phyloP scores from a whole-genome alignment of 2,113 vertebrate genomes.

The Sclerurus mexicanus region DNA sequence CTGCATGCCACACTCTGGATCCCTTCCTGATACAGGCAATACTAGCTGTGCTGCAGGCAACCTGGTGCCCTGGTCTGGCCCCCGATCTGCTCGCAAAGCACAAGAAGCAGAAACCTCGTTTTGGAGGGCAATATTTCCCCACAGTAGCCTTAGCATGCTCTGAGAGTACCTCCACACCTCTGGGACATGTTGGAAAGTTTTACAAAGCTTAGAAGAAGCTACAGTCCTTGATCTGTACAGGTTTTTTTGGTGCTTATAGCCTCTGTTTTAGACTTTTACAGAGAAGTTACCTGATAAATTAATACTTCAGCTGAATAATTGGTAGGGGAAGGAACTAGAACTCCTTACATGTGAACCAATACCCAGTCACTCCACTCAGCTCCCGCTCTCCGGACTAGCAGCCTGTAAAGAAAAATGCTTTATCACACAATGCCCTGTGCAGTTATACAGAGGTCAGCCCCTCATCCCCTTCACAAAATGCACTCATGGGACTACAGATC shows the following conservation, averaged over 20 bases:
- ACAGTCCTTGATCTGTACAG: background rate
- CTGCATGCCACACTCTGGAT: constrained; percentile 13
- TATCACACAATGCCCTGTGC: background rate
- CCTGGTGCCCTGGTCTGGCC: background rate
- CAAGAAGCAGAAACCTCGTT: background rate
- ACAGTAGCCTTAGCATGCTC: background rate
- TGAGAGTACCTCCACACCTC: background rate
- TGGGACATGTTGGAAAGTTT: background rate
- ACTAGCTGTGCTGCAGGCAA: background rate
- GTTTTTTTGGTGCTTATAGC: background rate
- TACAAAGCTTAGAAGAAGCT: background rate
- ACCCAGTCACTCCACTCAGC: background rate
- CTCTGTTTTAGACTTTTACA: background rate
- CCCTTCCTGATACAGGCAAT: constrained; percentile 2
- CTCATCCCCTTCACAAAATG: background rate
- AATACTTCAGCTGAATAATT: background rate
- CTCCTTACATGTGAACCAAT: background rate
- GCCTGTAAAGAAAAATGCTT: background rate
- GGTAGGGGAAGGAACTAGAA: background rate
- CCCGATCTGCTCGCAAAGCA: background rate
- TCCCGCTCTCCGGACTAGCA: background rate
- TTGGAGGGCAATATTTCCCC: background rate
- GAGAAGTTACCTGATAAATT: background rate
- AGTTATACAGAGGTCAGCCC: background rate
- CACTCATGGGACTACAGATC: background rate